Conservation (phyloP, 2,888 invertebrate species). For the Dryobota labecula region DNA sequence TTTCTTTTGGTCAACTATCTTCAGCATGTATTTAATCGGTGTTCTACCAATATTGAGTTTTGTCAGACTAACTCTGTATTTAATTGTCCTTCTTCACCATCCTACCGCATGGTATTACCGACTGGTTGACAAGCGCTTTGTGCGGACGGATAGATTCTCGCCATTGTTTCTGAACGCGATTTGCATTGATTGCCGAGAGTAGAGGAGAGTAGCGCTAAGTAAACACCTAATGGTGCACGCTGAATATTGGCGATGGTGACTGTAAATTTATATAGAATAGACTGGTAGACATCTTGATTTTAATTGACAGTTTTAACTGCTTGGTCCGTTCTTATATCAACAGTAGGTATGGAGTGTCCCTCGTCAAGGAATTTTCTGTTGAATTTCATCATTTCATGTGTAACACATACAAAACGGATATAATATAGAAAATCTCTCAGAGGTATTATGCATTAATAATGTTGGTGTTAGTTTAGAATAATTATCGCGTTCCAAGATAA, state of each 20-base stretch:
- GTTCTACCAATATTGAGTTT: background rate
- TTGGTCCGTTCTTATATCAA: background rate
- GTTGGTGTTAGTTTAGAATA: background rate
- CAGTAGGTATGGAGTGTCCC: background rate
- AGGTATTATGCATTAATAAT: background rate
- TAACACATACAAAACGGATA: background rate
- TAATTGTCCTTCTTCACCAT: background rate
- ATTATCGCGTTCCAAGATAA: background rate
- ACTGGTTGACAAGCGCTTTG: conserved; percentile 55
- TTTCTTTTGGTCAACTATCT: background rate
- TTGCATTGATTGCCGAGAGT: conserved; percentile 58
- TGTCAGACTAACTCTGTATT: background rate
- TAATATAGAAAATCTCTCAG: background rate
- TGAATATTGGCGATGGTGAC: conserved; percentile 5
- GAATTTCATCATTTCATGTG: background rate
- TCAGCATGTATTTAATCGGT: background rate
- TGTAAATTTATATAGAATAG: background rate
- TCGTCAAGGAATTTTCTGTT: background rate
- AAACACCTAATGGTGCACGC: conserved; percentile 47
- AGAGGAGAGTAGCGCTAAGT: conserved; percentile 23
- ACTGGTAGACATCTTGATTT: background rate
- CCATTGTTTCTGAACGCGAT: conserved; percentile 57
- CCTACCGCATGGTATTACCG: background rate
- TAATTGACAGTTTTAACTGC: background rate
- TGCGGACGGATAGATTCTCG: conserved; percentile 53